Evolutionary conservation across 1,140 invertebrate species (phyloP).

Genomic region (Watersipora subatra): DNA sequence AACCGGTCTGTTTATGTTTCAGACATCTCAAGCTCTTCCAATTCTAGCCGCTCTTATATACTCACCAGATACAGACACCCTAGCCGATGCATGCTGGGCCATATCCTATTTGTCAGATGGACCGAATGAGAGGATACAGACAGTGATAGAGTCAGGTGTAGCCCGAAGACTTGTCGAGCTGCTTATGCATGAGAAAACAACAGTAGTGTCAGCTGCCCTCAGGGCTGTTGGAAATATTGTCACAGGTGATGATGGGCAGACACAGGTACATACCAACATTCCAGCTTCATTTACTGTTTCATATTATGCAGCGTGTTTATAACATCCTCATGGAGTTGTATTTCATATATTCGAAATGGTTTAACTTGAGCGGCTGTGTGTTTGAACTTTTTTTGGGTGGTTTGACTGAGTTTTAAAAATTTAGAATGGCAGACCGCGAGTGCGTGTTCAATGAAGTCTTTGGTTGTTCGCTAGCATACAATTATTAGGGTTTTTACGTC

Average conservation of each 20-base stretch:
- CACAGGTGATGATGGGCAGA: conserved; percentile 92
- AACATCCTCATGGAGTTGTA: too few species aligned
- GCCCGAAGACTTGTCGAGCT: conserved; percentile 84
- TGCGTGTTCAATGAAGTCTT: too few species aligned
- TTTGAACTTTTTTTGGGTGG: too few species aligned
- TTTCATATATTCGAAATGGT: too few species aligned
- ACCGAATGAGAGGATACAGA: conserved; percentile 94
- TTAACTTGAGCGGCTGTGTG: too few species aligned
- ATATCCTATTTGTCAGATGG: conserved; percentile 87
- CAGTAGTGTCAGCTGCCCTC: conserved; percentile 85
- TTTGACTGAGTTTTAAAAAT: too few species aligned
- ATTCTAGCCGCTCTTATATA: conserved; percentile 73
- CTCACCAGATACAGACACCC: conserved; percentile 75
- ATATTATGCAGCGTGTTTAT: too few species aligned
- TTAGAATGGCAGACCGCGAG: too few species aligned
- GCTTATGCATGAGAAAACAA: conserved; percentile 74
- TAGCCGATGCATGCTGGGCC: conserved; percentile 91
- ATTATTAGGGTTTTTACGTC: too few species aligned
- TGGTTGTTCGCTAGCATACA: too few species aligned
- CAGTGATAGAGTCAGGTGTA: conserved; percentile 90
- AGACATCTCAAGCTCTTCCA: conserved; percentile 59
- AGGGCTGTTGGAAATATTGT: conserved; percentile 94
- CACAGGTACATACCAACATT: conserved; percentile 78
- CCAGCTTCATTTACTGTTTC: too few species aligned
- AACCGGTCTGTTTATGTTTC: too few species aligned